Evolutionary conservation across 2,888 invertebrate genomes (phyloP).

Genomic region (Rotaria sp.): DNA sequence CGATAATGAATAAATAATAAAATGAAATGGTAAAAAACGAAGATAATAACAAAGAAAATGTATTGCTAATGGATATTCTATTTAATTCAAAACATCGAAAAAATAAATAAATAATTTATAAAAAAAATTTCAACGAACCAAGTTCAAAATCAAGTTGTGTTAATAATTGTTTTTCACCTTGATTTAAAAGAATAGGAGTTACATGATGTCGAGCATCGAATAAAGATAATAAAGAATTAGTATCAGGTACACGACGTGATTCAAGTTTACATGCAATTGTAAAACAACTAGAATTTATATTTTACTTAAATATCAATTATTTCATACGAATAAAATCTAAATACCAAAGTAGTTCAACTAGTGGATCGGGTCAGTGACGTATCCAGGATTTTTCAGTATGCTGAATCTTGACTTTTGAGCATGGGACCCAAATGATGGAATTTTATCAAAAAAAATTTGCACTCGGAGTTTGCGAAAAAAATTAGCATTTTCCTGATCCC

Average conservation of each 20-base stretch:
- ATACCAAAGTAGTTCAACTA: no score
- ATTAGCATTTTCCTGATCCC: no score
- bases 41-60: conserved; percentile 26
- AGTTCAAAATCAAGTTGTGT: conserved; percentile 27
- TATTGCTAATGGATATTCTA: conserved; percentile 24
- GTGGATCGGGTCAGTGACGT: no score
- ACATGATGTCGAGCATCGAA: neutral
- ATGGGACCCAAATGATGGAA: no score
- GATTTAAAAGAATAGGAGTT: neutral
- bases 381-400: no score
- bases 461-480: no score
- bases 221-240: neutral
- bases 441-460: no score
- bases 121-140: neutral
- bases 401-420: no score
- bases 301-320: no score
- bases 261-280: conserved; percentile 26
- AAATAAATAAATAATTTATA: neutral
- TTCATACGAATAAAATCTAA: no score
- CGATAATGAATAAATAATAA: conserved; percentile 18
- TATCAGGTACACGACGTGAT: conserved; percentile 27
- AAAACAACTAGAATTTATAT: conserved; percentile 9
- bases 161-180: conserved; percentile 25
- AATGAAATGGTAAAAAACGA: conserved; percentile 3
- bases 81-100: neutral